Evolutionary conservation across 35 echinoderm and acorn worm species (phyloP).

Genomic region (Chiridota heheva): DNA sequence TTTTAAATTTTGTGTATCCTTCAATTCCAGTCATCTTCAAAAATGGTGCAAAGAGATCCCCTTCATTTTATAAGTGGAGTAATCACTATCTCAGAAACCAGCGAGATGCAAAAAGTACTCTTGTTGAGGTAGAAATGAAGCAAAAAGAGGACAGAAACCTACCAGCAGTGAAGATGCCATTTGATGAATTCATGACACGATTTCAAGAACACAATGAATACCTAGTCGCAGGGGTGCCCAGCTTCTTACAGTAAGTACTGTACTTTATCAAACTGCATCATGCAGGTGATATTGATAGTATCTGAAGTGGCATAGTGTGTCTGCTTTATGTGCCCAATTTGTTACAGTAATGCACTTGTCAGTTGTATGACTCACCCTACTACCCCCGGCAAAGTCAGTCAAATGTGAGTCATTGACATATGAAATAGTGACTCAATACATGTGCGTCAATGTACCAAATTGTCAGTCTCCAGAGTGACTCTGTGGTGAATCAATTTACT

Average conservation of each 20-base stretch:
- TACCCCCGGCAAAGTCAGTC: background rate
- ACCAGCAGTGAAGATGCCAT: constrained; percentile 33
- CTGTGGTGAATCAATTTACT: too few species aligned
- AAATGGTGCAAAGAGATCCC: constrained; percentile 53
- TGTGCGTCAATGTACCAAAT: too few species aligned
- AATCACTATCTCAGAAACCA: constrained; percentile 60
- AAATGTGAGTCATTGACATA: background rate
- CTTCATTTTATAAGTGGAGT: constrained; percentile 71
- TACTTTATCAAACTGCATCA: background rate
- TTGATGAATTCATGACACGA: constrained; percentile 72
- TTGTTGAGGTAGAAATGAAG: constrained; percentile 62
- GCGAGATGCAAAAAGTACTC: constrained; percentile 44
- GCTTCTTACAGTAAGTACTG: constrained; percentile 61
- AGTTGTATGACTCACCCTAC: background rate
- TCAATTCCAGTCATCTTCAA: constrained; percentile 82
- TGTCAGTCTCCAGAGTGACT: too few species aligned
- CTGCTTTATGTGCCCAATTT: background rate
- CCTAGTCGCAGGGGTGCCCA: constrained; percentile 60
- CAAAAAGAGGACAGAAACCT: constrained; percentile 74
- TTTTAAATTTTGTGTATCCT: constrained; percentile 55
- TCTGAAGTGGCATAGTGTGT: too few species aligned
- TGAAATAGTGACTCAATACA: too few species aligned
- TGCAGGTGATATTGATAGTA: background rate
- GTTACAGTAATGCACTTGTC: background rate
- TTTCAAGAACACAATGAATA: constrained; percentile 71